A percentile compares a stretch with the other conserved stretches of the same genome.
These are phyloP conservation scores for Aspiorhynchus laticeps DNA, from an alignment of 2,113 vertebrate genomes.

Conservation along the genomic window DNA sequence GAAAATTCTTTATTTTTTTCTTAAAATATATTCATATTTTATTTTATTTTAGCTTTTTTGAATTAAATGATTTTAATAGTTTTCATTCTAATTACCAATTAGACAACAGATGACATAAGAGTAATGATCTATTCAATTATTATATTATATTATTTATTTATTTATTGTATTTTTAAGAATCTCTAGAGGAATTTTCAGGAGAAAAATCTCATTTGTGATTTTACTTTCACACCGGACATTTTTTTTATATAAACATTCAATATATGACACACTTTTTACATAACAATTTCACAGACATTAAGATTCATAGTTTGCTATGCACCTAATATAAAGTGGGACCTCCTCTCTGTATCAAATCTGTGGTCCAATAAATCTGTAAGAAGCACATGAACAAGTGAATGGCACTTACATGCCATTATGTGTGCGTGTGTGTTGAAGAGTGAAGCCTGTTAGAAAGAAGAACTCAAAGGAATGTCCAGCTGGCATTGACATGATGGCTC, in stretches of 20 bases:
- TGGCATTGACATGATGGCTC: conserved; percentile 63
- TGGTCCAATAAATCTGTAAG: background rate
- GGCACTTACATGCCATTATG: background rate
- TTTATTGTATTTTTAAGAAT: background rate
- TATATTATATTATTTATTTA: background rate
- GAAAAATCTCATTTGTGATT: background rate
- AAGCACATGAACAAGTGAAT: background rate
- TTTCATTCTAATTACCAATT: background rate
- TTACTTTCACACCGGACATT: background rate
- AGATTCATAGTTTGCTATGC: background rate
- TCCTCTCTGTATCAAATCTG: background rate
- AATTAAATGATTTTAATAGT: background rate
- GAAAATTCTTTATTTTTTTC: too few species aligned
- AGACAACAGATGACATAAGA: background rate
- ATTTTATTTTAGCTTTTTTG: background rate
- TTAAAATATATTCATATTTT: background rate
- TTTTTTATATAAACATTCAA: background rate
- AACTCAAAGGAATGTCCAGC: conserved; percentile 59
- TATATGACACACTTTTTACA: background rate
- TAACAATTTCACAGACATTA: background rate
- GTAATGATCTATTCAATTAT: background rate
- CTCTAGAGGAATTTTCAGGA: background rate
- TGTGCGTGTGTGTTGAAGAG: background rate
- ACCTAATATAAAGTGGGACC: too few species aligned
- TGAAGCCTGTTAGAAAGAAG: background rate